A percentile compares a stretch with the other conserved stretches of the same genome.
Conservation (phyloP, 2,888 invertebrate genomes). For the Shargacucullia verbasci region DNA sequence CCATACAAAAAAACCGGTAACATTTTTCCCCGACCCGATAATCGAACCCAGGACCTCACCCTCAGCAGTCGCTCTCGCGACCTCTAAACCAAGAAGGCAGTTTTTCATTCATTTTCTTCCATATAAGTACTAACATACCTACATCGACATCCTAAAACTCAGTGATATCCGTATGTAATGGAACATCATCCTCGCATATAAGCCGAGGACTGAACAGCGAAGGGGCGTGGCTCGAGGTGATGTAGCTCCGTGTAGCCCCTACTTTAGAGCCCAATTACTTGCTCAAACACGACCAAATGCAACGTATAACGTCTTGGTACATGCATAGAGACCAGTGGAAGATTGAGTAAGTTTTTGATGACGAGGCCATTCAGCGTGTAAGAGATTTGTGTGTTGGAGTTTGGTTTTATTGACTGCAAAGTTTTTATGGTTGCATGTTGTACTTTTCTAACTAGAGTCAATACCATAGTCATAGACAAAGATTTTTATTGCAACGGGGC, state of each 20-base stretch:
- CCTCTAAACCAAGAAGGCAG: too few species aligned
- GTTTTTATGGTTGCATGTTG: background rate
- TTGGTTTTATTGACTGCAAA: background rate
- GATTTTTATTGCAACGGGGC: too few species aligned
- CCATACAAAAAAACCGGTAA: too few species aligned
- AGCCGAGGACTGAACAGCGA: conserved; percentile 60
- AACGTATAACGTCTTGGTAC: conserved; percentile 30
- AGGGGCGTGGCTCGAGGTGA: conserved; percentile 69
- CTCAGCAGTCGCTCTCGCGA: too few species aligned
- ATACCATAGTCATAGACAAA: too few species aligned
- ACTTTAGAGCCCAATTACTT: conserved; percentile 61
- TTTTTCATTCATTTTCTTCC: too few species aligned
- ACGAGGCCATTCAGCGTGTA: conserved; percentile 6
- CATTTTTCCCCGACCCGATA: too few species aligned
- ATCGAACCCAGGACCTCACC: too few species aligned
- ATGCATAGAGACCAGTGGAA: conserved; percentile 7
- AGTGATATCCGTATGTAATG: conserved; percentile 8
- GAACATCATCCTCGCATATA: conserved; percentile 39
- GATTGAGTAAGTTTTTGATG: conserved; percentile 33
- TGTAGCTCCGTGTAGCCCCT: conserved; percentile 57
- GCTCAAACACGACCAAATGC: conserved; percentile 52
- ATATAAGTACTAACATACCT: background rate
- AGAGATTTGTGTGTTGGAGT: background rate
- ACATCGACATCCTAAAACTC: conserved; percentile 3
- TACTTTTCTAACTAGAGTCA: too few species aligned